phyloP scores from a whole-genome alignment of 1,140 invertebrate genomes.

The Zaprionus davidi region DNA sequence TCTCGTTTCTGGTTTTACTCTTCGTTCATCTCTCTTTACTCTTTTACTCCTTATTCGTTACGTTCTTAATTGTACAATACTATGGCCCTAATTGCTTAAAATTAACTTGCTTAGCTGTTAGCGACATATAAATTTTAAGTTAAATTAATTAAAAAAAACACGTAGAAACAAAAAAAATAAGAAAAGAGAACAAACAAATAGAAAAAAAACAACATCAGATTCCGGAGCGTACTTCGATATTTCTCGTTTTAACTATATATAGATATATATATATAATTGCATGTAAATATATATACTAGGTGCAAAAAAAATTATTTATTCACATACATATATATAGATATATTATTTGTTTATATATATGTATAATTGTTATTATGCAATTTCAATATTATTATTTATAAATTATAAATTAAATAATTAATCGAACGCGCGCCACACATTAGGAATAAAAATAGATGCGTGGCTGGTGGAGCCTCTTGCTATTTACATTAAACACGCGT shows the following conservation, averaged over 20 bases:
- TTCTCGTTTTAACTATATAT: conserved; percentile 2
- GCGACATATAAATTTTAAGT: conserved; percentile 24
- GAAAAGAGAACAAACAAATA: conserved; percentile 35
- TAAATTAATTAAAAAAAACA: conserved; percentile 45
- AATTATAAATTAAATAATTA: conserved; percentile 11
- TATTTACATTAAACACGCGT: conserved; percentile 32
- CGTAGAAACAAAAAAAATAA: conserved; percentile 38
- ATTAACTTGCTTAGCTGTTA: conserved; percentile 47
- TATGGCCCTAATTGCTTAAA: conserved; percentile 64
- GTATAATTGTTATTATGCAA: background rate
- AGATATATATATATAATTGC: conserved; percentile 36
- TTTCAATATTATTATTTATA: conserved; percentile 17
- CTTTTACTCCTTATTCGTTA: conserved; percentile 17
- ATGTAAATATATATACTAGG: conserved; percentile 39
- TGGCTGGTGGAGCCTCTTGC: conserved; percentile 40
- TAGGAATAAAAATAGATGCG: conserved; percentile 40
- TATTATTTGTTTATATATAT: conserved; percentile 15
- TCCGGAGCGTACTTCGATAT: conserved; percentile 10
- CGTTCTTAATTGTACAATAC: conserved; percentile 51
- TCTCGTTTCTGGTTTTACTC: conserved; percentile 17
- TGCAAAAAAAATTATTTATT: conserved; percentile 39
- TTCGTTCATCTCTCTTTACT: conserved; percentile 24
- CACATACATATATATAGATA: conserved; percentile 5
- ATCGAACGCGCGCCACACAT: conserved; percentile 34
- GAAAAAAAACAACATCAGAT: conserved; percentile 27